Conservation (phyloP, 2,888 invertebrate genomes). For the Cantharis lateralis region DNA sequence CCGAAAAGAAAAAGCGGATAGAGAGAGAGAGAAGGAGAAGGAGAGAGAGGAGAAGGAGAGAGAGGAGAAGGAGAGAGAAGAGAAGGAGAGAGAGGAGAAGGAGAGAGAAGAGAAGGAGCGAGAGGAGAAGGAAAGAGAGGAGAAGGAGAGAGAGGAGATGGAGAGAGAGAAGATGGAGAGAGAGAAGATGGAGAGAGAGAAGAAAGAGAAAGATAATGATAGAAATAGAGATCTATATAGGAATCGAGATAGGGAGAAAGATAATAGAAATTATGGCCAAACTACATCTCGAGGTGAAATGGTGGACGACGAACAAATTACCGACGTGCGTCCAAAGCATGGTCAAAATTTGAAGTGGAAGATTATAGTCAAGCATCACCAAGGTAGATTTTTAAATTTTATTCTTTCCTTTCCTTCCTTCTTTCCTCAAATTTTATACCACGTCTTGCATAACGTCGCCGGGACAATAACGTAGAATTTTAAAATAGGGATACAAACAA, state of each 20-base stretch:
- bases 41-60: too few relatives aligned
- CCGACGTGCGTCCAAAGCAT: constrained; percentile 24
- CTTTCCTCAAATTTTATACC: not conserved
- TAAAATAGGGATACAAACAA: not conserved
- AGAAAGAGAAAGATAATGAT: not conserved
- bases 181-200: too few relatives aligned
- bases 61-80: too few relatives aligned
- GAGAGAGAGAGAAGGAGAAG: too few relatives aligned
- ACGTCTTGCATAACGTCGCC: not conserved
- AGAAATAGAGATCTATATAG: not conserved
- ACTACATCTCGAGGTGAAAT: not conserved
- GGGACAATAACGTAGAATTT: not conserved
- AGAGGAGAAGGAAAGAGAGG: too few relatives aligned
- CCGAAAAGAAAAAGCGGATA: too few relatives aligned
- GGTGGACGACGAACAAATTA: constrained; percentile 16
- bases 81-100: too few relatives aligned
- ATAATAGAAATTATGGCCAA: not conserved
- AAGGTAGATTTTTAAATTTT: constrained; percentile 12
- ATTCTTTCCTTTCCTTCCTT: not conserved
- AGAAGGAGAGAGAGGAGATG: too few relatives aligned
- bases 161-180: too few relatives aligned
- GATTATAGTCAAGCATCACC: constrained; percentile 37
- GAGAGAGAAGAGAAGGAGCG: too few relatives aligned
- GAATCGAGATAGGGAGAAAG: not conserved
- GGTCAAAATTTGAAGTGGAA: constrained; percentile 35